phyloP scores from a whole-genome alignment of 2,797 vertebrate species.

The Pseudochaenichthys georgianus region DNA sequence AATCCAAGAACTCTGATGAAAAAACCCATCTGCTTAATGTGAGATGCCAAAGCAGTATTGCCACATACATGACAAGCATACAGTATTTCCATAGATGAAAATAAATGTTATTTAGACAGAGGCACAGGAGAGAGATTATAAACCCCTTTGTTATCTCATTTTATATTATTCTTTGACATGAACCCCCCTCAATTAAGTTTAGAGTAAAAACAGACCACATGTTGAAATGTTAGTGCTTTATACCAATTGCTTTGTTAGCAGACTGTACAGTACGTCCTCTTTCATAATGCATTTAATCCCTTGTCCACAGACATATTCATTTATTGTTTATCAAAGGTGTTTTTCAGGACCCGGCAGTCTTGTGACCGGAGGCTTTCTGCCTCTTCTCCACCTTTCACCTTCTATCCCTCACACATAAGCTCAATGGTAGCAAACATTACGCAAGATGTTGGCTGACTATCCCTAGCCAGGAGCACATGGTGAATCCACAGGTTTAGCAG shows the following conservation, averaged over 20 bases:
- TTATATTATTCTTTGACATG: neutral
- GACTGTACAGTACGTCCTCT: constrained; percentile 1
- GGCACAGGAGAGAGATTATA: neutral
- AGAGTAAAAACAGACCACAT: neutral
- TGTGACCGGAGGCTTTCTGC: constrained; percentile 70
- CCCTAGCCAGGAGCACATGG: constrained; percentile 72
- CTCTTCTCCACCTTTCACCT: constrained; percentile 66
- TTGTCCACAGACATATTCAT: constrained; percentile 7
- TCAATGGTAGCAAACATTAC: constrained; percentile 80
- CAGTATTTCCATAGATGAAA: constrained; percentile 28
- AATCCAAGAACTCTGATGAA: constrained; percentile 54
- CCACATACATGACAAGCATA: constrained; percentile 19
- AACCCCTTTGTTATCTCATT: constrained; percentile 1
- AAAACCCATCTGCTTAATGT: constrained; percentile 52
- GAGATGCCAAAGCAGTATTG: constrained; percentile 48
- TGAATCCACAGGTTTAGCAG: constrained; percentile 71
- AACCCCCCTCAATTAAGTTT: neutral
- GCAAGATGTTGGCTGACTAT: constrained; percentile 67
- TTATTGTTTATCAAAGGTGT: constrained; percentile 63
- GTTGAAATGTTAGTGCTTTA: neutral
- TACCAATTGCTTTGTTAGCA: constrained; percentile 3
- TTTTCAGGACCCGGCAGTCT: constrained; percentile 71
- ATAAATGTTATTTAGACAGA: neutral
- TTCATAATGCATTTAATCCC: constrained; percentile 6
- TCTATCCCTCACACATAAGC: constrained; percentile 70